Percentiles rank a stretch among this genome's conserved stretches.
These are phyloP conservation scores for Platyscapa corneri DNA, from an alignment of 1,140 invertebrate species.

Conservation along the genomic window DNA sequence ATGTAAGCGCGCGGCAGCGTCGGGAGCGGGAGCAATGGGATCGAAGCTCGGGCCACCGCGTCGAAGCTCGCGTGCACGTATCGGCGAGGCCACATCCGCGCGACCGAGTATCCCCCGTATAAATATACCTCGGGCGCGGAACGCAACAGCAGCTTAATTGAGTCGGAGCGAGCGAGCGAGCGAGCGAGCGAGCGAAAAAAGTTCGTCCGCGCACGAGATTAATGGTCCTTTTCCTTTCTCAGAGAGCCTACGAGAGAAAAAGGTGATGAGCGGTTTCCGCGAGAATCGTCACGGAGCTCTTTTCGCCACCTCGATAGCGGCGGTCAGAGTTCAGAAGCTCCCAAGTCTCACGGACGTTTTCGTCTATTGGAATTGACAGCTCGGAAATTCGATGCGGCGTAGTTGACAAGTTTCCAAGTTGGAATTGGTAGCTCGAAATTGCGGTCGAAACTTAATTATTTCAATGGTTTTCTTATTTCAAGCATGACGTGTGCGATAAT, in stretches of 20 bases:
- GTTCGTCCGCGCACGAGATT: not conserved
- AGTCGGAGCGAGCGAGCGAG: not conserved
- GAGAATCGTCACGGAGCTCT: too few species aligned
- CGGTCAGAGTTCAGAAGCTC: too few species aligned
- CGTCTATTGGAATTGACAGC: too few species aligned
- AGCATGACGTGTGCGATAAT: too few species aligned
- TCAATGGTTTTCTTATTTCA: too few species aligned
- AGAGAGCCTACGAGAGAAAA: not conserved
- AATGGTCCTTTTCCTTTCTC: slow-evolving; percentile 10
- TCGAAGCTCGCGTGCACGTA: not conserved
- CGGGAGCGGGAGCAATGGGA: not conserved
- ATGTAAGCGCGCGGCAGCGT: not conserved
- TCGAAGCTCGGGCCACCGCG: slow-evolving; percentile 1
- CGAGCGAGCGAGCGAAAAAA: not conserved
- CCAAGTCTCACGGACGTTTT: too few species aligned
- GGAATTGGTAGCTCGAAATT: too few species aligned
- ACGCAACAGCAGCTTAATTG: not conserved
- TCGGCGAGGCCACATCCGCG: not conserved
- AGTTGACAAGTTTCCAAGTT: too few species aligned
- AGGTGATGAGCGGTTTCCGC: not conserved
- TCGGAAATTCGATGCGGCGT: too few species aligned
- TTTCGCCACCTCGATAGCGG: not conserved
- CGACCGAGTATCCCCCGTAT: not conserved
- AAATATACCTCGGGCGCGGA: not conserved
- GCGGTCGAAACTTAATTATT: too few species aligned